These are phyloP conservation scores for Drosophila paramelanica DNA, from an alignment of 2,888 invertebrate species.

Conservation along the genomic window DNA sequence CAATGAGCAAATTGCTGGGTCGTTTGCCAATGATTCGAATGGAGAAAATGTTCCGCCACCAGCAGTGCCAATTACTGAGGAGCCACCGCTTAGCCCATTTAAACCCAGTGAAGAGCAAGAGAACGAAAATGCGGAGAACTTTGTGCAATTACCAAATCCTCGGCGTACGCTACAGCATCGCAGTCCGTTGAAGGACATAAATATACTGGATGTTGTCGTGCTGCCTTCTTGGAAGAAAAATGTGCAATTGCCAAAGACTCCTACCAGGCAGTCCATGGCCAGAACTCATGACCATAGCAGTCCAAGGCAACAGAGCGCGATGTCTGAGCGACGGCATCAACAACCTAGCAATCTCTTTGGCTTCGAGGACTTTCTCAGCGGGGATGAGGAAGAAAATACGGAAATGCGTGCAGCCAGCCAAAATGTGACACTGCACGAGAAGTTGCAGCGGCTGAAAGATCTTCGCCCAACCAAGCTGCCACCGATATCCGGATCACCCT, in stretches of 20 bases:
- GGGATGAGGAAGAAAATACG: constrained; percentile 12
- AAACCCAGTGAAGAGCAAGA: constrained; percentile 37
- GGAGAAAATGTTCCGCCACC: constrained; percentile 80
- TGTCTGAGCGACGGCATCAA: background rate
- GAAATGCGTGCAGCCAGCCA: background rate
- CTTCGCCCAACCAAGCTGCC: constrained; percentile 67
- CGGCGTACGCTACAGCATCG: constrained; percentile 68
- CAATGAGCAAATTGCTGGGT: background rate
- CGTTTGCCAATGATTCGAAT: constrained; percentile 74
- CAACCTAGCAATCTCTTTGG: constrained; percentile 69
- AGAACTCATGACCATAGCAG: constrained; percentile 16
- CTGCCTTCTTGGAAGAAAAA: constrained; percentile 75
- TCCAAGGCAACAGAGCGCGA: background rate
- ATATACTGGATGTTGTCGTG: constrained; percentile 78
- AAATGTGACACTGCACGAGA: constrained; percentile 61
- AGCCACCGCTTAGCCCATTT: background rate
- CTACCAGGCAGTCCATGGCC: constrained; percentile 1
- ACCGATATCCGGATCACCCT: constrained; percentile 15
- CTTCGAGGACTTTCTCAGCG: constrained; percentile 75
- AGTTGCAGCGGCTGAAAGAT: constrained; percentile 63
- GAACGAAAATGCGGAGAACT: constrained; percentile 50
- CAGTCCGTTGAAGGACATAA: constrained; percentile 81
- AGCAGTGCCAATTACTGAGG: background rate
- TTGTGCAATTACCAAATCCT: constrained; percentile 75
- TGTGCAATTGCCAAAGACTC: constrained; percentile 25